A percentile compares a stretch with the other conserved stretches of the same genome.
Evolutionary conservation across 2,113 vertebrate genomes (phyloP).

Genomic region (Crotalus helleri): DNA sequence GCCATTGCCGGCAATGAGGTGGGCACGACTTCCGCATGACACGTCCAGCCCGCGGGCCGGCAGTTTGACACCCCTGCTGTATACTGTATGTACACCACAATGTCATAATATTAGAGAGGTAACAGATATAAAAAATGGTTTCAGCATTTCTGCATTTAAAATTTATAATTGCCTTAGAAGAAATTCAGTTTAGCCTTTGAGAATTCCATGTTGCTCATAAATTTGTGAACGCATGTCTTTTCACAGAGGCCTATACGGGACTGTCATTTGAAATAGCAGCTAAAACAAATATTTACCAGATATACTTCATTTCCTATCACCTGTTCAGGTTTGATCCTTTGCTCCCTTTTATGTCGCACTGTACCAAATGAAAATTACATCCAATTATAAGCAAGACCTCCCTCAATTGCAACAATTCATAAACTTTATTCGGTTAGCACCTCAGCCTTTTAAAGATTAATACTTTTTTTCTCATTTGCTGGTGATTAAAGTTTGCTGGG

Average conservation of each 20-base stretch:
- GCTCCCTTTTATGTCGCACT: background rate
- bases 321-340: background rate
- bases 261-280: background rate
- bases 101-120: background rate
- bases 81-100: background rate
- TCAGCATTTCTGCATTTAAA: background rate
- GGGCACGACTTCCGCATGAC: no score
- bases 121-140: background rate
- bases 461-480: background rate
- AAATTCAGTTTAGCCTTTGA: background rate
- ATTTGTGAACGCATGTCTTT: background rate
- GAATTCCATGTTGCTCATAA: background rate
- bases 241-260: background rate
- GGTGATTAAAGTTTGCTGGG: background rate
- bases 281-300: background rate
- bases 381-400: background rate
- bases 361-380: background rate
- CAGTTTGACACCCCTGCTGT: background rate
- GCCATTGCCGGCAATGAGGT: no score
- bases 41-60: no score
- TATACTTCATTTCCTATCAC: background rate
- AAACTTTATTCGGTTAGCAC: background rate
- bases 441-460: background rate
- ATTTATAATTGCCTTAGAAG: background rate
- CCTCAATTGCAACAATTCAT: background rate